These are phyloP conservation scores for Palythoa grandis DNA, from an alignment of 92 coral and sea anemone genomes.

Conservation along the genomic window DNA sequence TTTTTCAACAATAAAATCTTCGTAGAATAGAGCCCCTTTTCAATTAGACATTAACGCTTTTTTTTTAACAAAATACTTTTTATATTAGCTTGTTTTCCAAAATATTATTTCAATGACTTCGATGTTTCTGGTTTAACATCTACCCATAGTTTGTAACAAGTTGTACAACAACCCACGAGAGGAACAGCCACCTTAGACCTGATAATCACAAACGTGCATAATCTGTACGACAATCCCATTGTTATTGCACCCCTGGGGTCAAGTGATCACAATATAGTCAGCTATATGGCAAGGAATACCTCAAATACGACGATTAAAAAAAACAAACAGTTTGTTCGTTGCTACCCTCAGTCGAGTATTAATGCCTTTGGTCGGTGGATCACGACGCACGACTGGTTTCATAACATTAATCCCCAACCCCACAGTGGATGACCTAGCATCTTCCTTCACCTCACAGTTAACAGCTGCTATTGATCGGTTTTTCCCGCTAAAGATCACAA, in stretches of 20 bases:
- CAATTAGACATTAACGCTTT: too few species aligned
- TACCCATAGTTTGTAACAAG: constrained; percentile 32
- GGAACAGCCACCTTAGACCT: constrained; percentile 13
- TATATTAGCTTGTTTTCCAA: too few species aligned
- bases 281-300: too few species aligned
- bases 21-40: too few species aligned
- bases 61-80: too few species aligned
- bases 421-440: not conserved
- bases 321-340: too few species aligned
- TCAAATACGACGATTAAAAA: too few species aligned
- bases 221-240: not conserved
- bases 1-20: too few species aligned
- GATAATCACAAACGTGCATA: constrained; percentile 16
- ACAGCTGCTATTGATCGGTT: not conserved
- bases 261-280: too few species aligned
- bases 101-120: constrained; percentile 30
- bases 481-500: not conserved
- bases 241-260: not conserved
- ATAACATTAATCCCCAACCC: not conserved
- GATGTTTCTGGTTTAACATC: not conserved
- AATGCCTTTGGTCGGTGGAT: constrained; percentile 1
- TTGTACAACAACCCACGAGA: constrained; percentile 22
- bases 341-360: not conserved
- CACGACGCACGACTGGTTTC: not conserved
- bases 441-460: not conserved